Evolutionary conservation across 2,113 vertebrate species (phyloP).

Genomic region (Oreotrochilus melanogaster): DNA sequence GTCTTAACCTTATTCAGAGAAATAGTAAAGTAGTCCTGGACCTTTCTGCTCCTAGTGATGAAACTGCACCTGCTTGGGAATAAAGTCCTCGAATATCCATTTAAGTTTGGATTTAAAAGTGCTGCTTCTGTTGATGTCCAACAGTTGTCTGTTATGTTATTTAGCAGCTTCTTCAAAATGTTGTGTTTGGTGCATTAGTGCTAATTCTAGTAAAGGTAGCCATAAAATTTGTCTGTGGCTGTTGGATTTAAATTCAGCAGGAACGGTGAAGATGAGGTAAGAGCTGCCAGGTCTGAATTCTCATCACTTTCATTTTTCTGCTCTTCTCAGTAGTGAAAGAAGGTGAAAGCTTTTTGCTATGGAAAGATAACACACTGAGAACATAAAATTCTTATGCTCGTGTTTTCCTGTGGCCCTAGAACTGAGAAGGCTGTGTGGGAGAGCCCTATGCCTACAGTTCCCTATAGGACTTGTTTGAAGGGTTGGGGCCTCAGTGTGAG

Average conservation of each 20-base stretch:
- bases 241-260: not conserved
- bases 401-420: not conserved
- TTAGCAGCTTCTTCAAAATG: not conserved
- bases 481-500: not conserved
- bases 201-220: not conserved
- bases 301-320: not conserved
- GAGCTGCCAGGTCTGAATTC: not conserved
- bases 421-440: not conserved
- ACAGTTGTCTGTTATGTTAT: not conserved
- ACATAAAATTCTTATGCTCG: not conserved
- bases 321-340: not conserved
- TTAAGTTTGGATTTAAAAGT: not conserved
- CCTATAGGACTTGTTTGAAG: not conserved
- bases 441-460: not conserved
- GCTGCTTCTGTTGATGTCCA: not conserved
- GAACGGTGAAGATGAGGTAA: not conserved
- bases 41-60: not conserved
- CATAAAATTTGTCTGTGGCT: not conserved
- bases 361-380: not conserved
- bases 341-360: not conserved
- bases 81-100: not conserved
- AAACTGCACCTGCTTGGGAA: not conserved
- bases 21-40: not conserved
- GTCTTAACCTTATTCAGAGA: conserved; percentile 3
- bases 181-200: not conserved